Evolutionary conservation across 2,113 vertebrate genomes (phyloP).

Genomic region (Hyla sarda): DNA sequence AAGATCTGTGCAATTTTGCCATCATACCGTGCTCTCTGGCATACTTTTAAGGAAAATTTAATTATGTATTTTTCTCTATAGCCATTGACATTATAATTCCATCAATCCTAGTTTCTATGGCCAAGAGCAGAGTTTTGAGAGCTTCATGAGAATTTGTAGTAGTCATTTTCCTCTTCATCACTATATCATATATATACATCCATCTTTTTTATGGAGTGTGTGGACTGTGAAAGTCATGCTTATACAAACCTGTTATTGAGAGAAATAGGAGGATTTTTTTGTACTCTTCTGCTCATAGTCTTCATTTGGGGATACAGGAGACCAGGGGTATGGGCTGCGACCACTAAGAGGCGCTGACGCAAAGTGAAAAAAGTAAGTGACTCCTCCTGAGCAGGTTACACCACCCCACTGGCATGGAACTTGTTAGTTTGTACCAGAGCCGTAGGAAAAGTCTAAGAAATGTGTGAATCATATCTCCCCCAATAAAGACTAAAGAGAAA

Average conservation of each 20-base stretch:
- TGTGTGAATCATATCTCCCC: too few species aligned
- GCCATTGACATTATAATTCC: conserved; percentile 27
- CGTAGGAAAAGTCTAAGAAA: too few species aligned
- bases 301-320: too few species aligned
- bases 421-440: too few species aligned
- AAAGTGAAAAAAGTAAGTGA: too few species aligned
- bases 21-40: neutral
- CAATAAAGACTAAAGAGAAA: too few species aligned
- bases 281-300: too few species aligned
- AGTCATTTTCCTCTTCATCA: neutral
- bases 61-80: conserved; percentile 1
- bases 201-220: neutral
- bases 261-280: too few species aligned
- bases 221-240: neutral
- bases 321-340: too few species aligned
- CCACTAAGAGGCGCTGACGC: too few species aligned
- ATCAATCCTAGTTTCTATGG: conserved; percentile 11
- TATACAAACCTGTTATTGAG: neutral
- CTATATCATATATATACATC: neutral
- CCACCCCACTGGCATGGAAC: too few species aligned
- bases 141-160: neutral
- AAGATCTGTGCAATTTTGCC: neutral
- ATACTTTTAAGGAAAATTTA: conserved; percentile 10
- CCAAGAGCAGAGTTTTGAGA: conserved; percentile 14
- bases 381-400: too few species aligned